Base-by-base conservation (phyloP, 2,888 invertebrate genomes). In the Emmelina monodactyla region DNA sequence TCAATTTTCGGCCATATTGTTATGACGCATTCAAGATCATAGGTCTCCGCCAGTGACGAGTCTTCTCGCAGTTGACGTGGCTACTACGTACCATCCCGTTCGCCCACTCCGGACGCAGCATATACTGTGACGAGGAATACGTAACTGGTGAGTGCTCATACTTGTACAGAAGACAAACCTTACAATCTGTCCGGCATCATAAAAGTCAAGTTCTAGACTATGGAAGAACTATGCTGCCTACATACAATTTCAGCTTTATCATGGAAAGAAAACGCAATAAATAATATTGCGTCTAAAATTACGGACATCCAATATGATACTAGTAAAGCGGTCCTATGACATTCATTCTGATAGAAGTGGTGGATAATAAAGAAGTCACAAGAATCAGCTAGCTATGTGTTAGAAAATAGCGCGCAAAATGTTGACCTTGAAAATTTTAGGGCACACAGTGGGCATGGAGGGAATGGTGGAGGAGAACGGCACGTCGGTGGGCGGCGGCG, bases 101-200 rank as follows among this genome's bases (percentile, higher is more conserved):
- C 90, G 88, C 89, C 91, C 91, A 91, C 88, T 91, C 91, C 89
- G 88, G 89, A 89, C 87, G 89, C 91, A 88, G 89, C 89, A 89
- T 89, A 90, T 85, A 88, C 88, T 88, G 91, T 91, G 91, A 92
- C 91, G 91, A 91, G 88, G 89, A 90, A 90, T 90, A 91, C 91
- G 91, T 91, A 92, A 91, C 90, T 87, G 88, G 88, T 89, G 88
- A 88, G 88, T 88, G 86, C 86, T 85, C 69, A 14, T 29, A n/a
- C 19, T 19, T 14, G 67, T 66, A 64, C 55, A 56, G 75, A 75
- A 78, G 78, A 73, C 76, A 62, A 67, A 69, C 73, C 73, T 78
- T 73, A 67, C 72, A 67, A 73, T 63, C 75, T 76, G 78, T 79
- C 78, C 67, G 71, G 67, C 66, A 70, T 62, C 62, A 58, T 63